Base-by-base conservation (phyloP, 1,140 invertebrate species). In the Bombus waltoni region DNA sequence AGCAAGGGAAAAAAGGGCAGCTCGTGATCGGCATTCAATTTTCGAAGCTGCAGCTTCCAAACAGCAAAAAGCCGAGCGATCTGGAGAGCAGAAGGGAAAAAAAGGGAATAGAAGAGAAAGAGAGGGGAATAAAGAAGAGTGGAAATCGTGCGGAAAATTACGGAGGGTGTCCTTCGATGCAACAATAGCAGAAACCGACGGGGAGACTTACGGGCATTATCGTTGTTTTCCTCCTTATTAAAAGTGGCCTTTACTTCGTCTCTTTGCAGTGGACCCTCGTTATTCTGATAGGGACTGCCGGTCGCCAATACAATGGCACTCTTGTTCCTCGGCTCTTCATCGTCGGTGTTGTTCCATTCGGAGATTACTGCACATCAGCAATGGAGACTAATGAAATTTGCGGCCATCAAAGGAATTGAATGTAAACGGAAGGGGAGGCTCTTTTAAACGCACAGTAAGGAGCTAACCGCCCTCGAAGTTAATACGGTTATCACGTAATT, bases 341-440 rank as follows among this genome's bases (percentile, higher is more conserved):
- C 97, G 79, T 96, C 96, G 40, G 96, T 97, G 92, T 97, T 97
- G 95, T 97, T 97, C 86, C 96, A 97, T 83, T 96, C 94, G 40
- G 97, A 96, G 84, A 96, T 95, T 83, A 96, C 97, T 97, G 95
- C 84, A 83, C 84, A 89, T 86, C 75, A 88, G 88, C 89, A 90
- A 87, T 85, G 71, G 81, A 25, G 79, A 80, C 42, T 90, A 90
- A 90, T 90, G 80, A 88, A 90, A 90, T 90, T 82, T 72, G 18
- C 57, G 38, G 22, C 57, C 9, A 42, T 66, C 76, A 66, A 81
- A 53, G n/a, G n/a, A 81, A 80, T 72, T 38, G 40, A 68, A 57
- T 22, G 76, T 35, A 28, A 8, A 35, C 9, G 32, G n/a, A 42
- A 62, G 1, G 74, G 32, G 22, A 2, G 22, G 53, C 18, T 53